These are phyloP conservation scores for Scomberomorus guttatus DNA, from an alignment of 2,797 vertebrate species.

Conservation along the genomic window DNA sequence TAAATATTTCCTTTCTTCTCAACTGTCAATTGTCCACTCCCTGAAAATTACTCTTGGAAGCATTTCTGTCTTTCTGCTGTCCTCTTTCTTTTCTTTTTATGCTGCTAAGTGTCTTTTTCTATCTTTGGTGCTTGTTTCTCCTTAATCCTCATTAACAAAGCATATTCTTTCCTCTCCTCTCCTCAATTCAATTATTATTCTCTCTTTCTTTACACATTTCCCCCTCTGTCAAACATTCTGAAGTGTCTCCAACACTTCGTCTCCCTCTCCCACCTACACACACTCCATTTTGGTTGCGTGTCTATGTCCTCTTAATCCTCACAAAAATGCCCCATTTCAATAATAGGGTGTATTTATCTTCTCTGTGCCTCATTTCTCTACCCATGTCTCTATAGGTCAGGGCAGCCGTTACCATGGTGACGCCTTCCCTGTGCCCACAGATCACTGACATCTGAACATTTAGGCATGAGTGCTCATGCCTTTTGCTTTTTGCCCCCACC, in stretches of 20 bases:
- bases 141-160: slow-evolving; percentile 13
- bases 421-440: slow-evolving; percentile 41
- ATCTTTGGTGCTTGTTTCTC: neutral
- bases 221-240: neutral
- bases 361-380: slow-evolving; percentile 15
- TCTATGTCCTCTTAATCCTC: slow-evolving; percentile 48
- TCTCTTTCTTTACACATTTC: neutral
- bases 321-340: slow-evolving; percentile 32
- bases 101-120: neutral
- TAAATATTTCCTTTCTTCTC: slow-evolving; percentile 20
- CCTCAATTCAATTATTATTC: neutral
- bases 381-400: slow-evolving; percentile 28
- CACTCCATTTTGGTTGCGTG: slow-evolving; percentile 8
- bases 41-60: neutral
- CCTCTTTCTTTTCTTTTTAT: neutral
- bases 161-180: neutral
- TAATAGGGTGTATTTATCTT: slow-evolving; percentile 40
- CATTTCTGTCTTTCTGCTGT: neutral
- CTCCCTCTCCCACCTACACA: slow-evolving; percentile 1
- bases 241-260: neutral
- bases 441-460: slow-evolving; percentile 31
- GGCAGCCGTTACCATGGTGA: slow-evolving; percentile 51
- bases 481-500: neutral
- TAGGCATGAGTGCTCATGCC: slow-evolving; percentile 22
- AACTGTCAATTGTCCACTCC: slow-evolving; percentile 21